A percentile compares a stretch with the other conserved stretches of the same genome.
Evolutionary conservation across 37 sponge, comb jelly and placozoan species (phyloP).

Genomic region (Ephydatia muelleri): DNA sequence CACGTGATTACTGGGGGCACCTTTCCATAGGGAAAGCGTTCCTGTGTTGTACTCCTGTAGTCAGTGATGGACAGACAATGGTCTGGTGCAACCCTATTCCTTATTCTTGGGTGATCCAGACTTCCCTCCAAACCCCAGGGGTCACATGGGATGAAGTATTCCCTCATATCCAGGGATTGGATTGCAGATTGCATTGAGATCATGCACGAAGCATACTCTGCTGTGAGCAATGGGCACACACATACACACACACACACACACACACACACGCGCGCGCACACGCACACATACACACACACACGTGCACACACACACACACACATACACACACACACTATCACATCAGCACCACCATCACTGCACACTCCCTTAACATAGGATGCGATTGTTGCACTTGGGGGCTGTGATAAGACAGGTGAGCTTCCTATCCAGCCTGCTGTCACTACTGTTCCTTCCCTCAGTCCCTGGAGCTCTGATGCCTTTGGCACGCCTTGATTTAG

Average conservation of each 20-base stretch:
- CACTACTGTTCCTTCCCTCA: not conserved
- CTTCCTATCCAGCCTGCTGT: not conserved
- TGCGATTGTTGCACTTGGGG: constrained; percentile 67
- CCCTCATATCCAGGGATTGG: constrained; percentile 77
- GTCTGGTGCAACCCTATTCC: constrained; percentile 1
- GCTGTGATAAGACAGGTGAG: constrained; percentile 74
- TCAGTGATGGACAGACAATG: constrained; percentile 77
- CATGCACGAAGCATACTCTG: constrained; percentile 72
- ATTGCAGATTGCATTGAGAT: constrained; percentile 82
- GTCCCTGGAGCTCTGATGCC: constrained; percentile 84
- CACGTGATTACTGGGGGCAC: not conserved
- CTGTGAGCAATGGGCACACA: constrained; percentile 51
- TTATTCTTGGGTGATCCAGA: not conserved
- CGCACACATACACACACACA: no score
- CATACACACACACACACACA: no score
- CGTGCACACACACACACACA: no score
- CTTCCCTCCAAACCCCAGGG: constrained; percentile 40
- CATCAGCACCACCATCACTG: not conserved
- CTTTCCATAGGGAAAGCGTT: constrained; percentile 56
- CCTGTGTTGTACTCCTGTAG: constrained; percentile 72
- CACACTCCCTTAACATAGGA: constrained; percentile 32
- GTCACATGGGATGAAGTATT: constrained; percentile 64
- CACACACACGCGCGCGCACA: no score
- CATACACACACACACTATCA: no score
- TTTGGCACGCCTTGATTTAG: constrained; percentile 64